Conservation (phyloP, 2,797 vertebrate species). For the Gymnothorax javanicus region DNA sequence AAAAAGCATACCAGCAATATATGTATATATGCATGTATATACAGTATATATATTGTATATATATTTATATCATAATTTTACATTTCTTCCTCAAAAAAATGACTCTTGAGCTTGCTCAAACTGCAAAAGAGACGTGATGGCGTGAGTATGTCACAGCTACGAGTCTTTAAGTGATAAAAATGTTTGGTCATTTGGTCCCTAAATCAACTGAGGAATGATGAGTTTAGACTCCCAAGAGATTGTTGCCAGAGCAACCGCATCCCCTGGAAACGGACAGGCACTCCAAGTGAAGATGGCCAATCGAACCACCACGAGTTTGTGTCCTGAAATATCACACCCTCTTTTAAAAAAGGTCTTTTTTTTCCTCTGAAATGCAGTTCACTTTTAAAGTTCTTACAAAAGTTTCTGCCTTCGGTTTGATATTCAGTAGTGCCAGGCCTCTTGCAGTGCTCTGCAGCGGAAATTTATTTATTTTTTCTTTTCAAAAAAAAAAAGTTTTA, state of each 20-base stretch:
- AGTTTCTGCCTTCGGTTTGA: constrained; percentile 60
- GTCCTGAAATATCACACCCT: constrained; percentile 73
- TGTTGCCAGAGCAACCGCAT: constrained; percentile 86
- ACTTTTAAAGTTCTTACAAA: constrained; percentile 65
- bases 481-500: constrained; percentile 56
- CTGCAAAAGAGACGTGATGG: constrained; percentile 90
- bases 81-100: constrained; percentile 78
- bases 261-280: constrained; percentile 92
- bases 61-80: constrained; percentile 67
- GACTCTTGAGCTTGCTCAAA: constrained; percentile 86
- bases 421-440: constrained; percentile 59
- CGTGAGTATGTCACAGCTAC: constrained; percentile 95
- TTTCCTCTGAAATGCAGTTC: constrained; percentile 72
- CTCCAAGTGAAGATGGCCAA: constrained; percentile 87
- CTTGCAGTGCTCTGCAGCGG: constrained; percentile 55
- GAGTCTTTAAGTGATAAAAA: constrained; percentile 95
- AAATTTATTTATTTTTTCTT: constrained; percentile 40
- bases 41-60: constrained; percentile 71
- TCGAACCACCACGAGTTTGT: constrained; percentile 45
- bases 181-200: constrained; percentile 99
- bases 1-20: constrained; percentile 96
- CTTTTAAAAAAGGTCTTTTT: constrained; percentile 45
- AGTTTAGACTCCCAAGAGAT: constrained; percentile 89
- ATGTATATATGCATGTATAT: constrained; percentile 78
- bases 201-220: constrained; percentile 99